phyloP scores from a whole-genome alignment of 2,888 invertebrate genomes.

The Penaeus monodon region DNA sequence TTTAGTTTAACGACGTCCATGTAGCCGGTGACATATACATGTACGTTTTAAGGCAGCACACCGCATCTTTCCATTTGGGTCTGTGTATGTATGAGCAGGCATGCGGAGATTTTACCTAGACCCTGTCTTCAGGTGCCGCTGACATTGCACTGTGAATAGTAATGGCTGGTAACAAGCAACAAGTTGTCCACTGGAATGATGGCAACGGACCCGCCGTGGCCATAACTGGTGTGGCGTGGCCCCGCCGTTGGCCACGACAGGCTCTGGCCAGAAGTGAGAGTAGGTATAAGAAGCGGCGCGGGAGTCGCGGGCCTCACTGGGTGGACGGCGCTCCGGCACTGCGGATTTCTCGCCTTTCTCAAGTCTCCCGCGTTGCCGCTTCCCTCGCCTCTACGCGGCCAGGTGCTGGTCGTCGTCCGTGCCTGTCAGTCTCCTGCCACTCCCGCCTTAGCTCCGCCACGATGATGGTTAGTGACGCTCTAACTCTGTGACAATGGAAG shows the following conservation, averaged over 20 bases:
- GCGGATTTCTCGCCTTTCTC: background rate
- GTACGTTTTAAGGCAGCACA: too few relatives aligned
- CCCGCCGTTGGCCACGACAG: background rate
- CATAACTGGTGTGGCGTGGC: slow-evolving; percentile 6
- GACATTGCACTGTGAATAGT: too few relatives aligned
- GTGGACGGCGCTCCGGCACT: background rate
- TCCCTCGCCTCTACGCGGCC: background rate
- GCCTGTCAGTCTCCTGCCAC: background rate
- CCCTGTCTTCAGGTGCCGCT: too few relatives aligned
- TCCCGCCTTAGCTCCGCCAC: slow-evolving; percentile 8
- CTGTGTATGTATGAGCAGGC: too few relatives aligned
- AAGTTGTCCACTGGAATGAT: too few relatives aligned
- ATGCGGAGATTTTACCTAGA: too few relatives aligned
- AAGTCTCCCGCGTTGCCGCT: background rate
- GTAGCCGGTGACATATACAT: too few relatives aligned
- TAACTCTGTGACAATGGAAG: background rate
- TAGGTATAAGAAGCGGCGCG: slow-evolving; percentile 34
- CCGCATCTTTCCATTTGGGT: too few relatives aligned
- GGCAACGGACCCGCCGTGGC: too few relatives aligned
- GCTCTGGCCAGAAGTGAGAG: slow-evolving; percentile 41
- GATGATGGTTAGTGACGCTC: slow-evolving; percentile 15
- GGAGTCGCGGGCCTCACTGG: slow-evolving; percentile 19
- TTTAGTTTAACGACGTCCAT: too few relatives aligned
- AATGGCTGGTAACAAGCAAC: too few relatives aligned
- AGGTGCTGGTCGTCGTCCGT: background rate